Evolutionary conservation across 2,888 invertebrate species (phyloP).

Genomic region (Sceliomorpha sp.): DNA sequence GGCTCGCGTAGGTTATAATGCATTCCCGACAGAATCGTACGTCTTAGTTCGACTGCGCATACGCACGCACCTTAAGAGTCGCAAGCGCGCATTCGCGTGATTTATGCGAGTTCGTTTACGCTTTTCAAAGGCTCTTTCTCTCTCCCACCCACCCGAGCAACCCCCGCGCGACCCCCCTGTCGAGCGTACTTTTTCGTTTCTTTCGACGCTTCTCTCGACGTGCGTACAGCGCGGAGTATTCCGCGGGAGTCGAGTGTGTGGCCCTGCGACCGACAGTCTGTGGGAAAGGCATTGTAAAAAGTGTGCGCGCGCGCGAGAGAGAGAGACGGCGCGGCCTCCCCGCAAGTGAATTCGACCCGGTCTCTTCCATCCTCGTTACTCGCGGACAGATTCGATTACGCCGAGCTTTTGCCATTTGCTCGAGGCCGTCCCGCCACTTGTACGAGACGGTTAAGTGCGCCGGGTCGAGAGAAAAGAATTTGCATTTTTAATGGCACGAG

Average conservation of each 20-base stretch:
- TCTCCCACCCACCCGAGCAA: slow-evolving; percentile 25
- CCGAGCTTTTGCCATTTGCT: slow-evolving; percentile 56
- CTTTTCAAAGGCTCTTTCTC: slow-evolving; percentile 40
- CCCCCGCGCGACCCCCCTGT: too few species aligned
- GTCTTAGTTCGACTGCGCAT: slow-evolving; percentile 24
- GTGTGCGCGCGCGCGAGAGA: slow-evolving; percentile 39
- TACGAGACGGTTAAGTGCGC: slow-evolving; percentile 41
- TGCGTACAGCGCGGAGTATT: slow-evolving; percentile 38
- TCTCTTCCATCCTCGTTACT: slow-evolving; percentile 55
- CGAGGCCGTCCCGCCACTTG: slow-evolving; percentile 45
- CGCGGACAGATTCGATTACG: slow-evolving; percentile 62
- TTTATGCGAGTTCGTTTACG: slow-evolving; percentile 45
- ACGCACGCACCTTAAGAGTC: slow-evolving; percentile 32
- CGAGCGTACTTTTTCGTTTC: slow-evolving; percentile 19
- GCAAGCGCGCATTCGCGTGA: slow-evolving; percentile 41
- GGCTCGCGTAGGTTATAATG: slow-evolving; percentile 33
- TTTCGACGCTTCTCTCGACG: slow-evolving; percentile 31
- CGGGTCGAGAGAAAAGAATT: slow-evolving; percentile 34
- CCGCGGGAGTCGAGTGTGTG: slow-evolving; percentile 39
- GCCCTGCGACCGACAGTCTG: slow-evolving; percentile 52
- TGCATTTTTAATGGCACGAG: slow-evolving; percentile 36
- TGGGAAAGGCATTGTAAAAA: slow-evolving; percentile 61
- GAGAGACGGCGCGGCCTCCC: slow-evolving; percentile 10
- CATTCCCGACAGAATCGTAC: slow-evolving; percentile 42
- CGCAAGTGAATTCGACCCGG: slow-evolving; percentile 44